Evolutionary conservation across 2,113 vertebrate species (phyloP).

Genomic region (Ophiodon elongatus): DNA sequence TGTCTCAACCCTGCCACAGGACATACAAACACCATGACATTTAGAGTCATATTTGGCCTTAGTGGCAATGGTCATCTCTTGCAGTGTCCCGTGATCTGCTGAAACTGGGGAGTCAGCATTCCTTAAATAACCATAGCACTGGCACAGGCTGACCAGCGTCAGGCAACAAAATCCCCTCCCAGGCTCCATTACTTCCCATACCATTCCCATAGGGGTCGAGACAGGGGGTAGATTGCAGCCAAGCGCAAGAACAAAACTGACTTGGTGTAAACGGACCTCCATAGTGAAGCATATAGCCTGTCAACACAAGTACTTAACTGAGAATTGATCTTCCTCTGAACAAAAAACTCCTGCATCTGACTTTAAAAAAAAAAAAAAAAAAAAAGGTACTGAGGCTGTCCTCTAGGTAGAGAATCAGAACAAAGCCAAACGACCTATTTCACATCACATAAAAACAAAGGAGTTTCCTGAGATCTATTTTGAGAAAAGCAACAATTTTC

Average conservation of each 20-base stretch:
- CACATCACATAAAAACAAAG: slow-evolving; percentile 1
- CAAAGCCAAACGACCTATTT: neutral
- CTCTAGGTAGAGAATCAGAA: neutral
- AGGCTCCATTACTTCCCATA: slow-evolving; percentile 59
- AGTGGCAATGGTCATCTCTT: slow-evolving; percentile 68
- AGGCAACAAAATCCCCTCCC: slow-evolving; percentile 60
- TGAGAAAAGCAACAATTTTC: neutral
- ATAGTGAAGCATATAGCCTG: slow-evolving; percentile 16
- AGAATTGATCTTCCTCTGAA: slow-evolving; percentile 6
- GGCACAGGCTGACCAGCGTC: slow-evolving; percentile 57
- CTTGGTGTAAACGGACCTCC: slow-evolving; percentile 42
- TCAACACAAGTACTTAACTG: neutral
- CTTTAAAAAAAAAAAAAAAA: too few relatives aligned
- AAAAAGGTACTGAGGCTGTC: neutral
- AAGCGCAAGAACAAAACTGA: slow-evolving; percentile 30
- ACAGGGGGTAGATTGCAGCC: neutral
- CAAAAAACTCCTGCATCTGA: neutral
- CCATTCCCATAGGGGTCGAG: slow-evolving; percentile 44
- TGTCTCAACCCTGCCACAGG: slow-evolving; percentile 44
- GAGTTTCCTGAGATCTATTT: neutral
- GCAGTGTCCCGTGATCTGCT: slow-evolving; percentile 65
- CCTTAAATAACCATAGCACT: slow-evolving; percentile 78
- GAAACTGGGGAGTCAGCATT: slow-evolving; percentile 78
- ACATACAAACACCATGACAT: slow-evolving; percentile 73
- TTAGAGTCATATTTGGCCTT: slow-evolving; percentile 79